Evolutionary conservation across 2,888 invertebrate species (phyloP), one percentile per base, ranked within the genome.

Genomic region (Drosophila limbata): DNA sequence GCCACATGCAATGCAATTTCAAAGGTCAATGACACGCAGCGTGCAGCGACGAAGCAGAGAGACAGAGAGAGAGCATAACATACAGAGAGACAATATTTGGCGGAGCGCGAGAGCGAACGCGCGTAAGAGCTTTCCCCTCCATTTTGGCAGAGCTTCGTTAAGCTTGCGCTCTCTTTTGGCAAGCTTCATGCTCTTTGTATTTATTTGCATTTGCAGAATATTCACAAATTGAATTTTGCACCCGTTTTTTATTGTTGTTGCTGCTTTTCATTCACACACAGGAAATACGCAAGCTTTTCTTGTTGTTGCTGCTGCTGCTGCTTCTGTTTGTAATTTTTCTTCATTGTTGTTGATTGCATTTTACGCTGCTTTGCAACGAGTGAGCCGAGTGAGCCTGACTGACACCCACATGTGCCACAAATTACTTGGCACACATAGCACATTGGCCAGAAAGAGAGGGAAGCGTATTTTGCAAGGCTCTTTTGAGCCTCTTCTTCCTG

Each of bases 11-110:
- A 90, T 89, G 75, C 86, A 79, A 79, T 79, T 87, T 78, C 88
- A 89, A 87, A 85, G 87, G 89, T 87, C 90, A 90, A 87, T 84
- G 84, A 79, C 90, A 80, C 83, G 67, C 82, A 72, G 68, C 79
- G 60, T 77, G 79, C 83, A 79, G 79, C 69, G 51, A 17, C 53
- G 33, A 37, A 64, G 33, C 72, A 64, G 37, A 55, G 47, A 70
- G 56, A 35, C 35, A n/a, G 35, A 35, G 13, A 35, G 33, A 4
- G 44, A 70, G 56, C 59, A 28, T 33, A 42, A 51, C 44, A 61
- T 39, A 48, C 73, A 63, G 37, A 39, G 17, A 69, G 71, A 67
- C 71, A 68, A 25, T 62, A 44, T 55, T 21, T 37, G 35, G 62
- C 47, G 59, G 33, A 63, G 66, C 73, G 73, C 61, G 67, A 65